phyloP scores from a whole-genome alignment of 2,113 vertebrate species.

The Barbus barbus region DNA sequence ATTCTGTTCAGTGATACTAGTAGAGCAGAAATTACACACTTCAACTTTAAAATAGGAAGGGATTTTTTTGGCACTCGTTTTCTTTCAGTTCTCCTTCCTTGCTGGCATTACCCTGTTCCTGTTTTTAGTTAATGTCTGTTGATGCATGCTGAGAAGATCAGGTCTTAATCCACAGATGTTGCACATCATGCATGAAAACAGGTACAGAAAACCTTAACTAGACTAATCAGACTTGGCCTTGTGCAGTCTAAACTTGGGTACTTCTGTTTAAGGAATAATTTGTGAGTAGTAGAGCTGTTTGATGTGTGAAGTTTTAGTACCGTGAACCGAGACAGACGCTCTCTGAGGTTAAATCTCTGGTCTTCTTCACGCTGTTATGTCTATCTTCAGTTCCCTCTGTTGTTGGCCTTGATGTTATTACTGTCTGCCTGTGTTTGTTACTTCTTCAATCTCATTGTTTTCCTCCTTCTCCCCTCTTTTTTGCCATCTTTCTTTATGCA shows the following conservation, averaged over 20 bases:
- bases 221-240: too few relatives aligned
- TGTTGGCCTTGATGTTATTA: conserved; percentile 32
- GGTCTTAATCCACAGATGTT: conserved; percentile 23
- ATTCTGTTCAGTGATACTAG: neutral
- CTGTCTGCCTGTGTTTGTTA: conserved; percentile 48
- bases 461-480: conserved; percentile 42
- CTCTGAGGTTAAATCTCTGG: neutral
- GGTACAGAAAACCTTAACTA: conserved; percentile 50
- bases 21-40: neutral
- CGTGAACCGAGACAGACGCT: neutral
- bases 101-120: conserved; percentile 49
- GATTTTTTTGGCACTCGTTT: conserved; percentile 36
- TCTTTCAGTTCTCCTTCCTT: conserved; percentile 61
- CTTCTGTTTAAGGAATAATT: neutral
- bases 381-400: conserved; percentile 6
- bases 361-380: neutral
- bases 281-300: neutral
- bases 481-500: conserved; percentile 53
- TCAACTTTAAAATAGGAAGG: conserved; percentile 12
- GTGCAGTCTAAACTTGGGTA: neutral
- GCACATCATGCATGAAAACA: conserved; percentile 46
- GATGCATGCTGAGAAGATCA: conserved; percentile 29
- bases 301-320: neutral
- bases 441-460: conserved; percentile 59
- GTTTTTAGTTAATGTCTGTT: conserved; percentile 26